Conservation (phyloP, 2,888 invertebrate genomes). For the Drosophila anomalata region DNA sequence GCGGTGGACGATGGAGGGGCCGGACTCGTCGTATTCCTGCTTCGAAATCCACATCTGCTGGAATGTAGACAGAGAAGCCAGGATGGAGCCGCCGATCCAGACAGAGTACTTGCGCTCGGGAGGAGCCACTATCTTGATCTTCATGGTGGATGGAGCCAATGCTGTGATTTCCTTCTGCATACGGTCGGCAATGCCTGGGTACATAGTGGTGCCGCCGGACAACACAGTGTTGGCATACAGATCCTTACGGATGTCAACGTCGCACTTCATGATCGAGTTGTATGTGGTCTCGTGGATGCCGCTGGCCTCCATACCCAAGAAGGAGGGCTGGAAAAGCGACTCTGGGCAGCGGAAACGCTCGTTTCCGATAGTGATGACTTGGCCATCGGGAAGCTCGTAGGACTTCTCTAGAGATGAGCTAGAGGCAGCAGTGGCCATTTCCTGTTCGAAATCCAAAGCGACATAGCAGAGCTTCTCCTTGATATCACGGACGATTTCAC, state of each 20-base stretch:
- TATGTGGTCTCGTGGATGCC: constrained; percentile 96
- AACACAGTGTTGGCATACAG: constrained; percentile 97
- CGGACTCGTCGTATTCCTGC: constrained; percentile 98
- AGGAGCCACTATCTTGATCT: constrained; percentile 96
- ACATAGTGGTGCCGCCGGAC: constrained; percentile 97
- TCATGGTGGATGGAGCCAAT: constrained; percentile 95
- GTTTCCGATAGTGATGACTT: constrained; percentile 96
- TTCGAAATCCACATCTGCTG: constrained; percentile 98
- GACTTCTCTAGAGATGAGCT: constrained; percentile 97
- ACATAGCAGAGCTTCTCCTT: constrained; percentile 97
- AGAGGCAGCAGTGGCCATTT: constrained; percentile 96
- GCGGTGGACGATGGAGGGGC: constrained; percentile 98
- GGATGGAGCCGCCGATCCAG: constrained; percentile 96
- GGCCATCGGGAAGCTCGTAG: constrained; percentile 94
- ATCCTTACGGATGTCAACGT: constrained; percentile 98
- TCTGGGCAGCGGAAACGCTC: constrained; percentile 97
- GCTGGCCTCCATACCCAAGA: constrained; percentile 94
- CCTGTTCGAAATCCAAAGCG: constrained; percentile 95
- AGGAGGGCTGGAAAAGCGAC: constrained; percentile 96
- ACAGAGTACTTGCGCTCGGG: constrained; percentile 98
- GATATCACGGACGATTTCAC: constrained; percentile 97
- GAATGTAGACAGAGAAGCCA: constrained; percentile 96
- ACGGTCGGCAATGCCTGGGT: constrained; percentile 96
- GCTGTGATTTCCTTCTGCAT: constrained; percentile 97
- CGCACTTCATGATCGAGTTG: constrained; percentile 99